phyloP scores from a whole-genome alignment of 2,113 vertebrate species.

The Spermophilus dauricus region DNA sequence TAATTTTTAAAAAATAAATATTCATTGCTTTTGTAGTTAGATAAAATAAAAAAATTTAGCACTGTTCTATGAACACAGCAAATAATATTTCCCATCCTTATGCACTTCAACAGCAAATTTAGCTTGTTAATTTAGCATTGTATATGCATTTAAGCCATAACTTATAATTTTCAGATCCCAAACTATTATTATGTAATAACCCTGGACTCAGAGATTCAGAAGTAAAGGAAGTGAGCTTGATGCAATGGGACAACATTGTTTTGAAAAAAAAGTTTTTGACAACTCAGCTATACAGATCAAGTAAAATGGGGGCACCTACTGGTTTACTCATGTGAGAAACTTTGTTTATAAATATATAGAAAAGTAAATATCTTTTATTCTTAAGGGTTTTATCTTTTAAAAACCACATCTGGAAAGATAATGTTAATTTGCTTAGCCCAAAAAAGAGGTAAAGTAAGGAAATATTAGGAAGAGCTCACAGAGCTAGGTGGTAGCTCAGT shows the following conservation, averaged over 20 bases:
- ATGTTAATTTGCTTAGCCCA: slow-evolving; percentile 11
- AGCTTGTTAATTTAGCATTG: slow-evolving; percentile 5
- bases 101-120: background rate
- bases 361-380: slow-evolving; percentile 32
- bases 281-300: background rate
- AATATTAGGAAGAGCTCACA: background rate
- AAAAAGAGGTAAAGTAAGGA: slow-evolving; percentile 20
- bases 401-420: background rate
- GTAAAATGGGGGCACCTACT: background rate
- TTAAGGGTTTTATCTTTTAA: slow-evolving; percentile 23
- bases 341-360: background rate
- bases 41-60: background rate
- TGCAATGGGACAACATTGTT: background rate
- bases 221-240: background rate
- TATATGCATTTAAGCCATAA: background rate
- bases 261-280: background rate
- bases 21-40: background rate
- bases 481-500: background rate
- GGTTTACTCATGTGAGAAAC: background rate
- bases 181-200: slow-evolving; percentile 43
- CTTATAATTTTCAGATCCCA: background rate
- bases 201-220: background rate
- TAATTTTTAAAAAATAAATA: too few species aligned
- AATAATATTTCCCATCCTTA: background rate
- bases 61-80: background rate